phyloP scores from a whole-genome alignment of 2,888 invertebrate species.

The Rotaria macrura region DNA sequence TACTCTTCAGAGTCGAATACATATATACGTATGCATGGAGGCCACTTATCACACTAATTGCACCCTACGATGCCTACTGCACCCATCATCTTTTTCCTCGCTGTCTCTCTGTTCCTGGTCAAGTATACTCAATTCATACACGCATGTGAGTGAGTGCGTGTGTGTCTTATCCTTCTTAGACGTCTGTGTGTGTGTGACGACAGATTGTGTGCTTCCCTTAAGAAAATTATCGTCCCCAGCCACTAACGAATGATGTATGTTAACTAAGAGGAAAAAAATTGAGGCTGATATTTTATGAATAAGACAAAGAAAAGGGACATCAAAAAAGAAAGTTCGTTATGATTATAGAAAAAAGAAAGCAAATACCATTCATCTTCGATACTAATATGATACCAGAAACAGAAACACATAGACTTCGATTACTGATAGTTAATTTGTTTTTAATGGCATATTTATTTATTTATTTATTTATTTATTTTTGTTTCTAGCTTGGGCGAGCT shows the following conservation, averaged over 20 bases:
- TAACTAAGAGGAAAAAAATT: neutral
- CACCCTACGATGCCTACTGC: neutral
- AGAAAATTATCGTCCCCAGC: neutral
- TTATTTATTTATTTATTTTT: neutral
- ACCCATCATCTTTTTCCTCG: neutral
- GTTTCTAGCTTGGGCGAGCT: constrained; percentile 1
- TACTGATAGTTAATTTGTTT: neutral
- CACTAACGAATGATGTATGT: neutral
- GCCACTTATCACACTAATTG: constrained; percentile 8
- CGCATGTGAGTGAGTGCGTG: neutral
- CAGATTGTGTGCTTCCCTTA: neutral
- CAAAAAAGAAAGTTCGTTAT: neutral
- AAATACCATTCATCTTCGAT: neutral
- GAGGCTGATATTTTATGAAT: neutral
- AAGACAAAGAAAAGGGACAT: neutral
- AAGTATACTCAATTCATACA: neutral
- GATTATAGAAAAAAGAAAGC: too few relatives aligned
- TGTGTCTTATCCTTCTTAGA: neutral
- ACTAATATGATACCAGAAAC: neutral
- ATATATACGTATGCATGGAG: neutral
- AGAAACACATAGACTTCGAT: neutral
- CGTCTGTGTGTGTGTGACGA: neutral
- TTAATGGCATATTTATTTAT: neutral
- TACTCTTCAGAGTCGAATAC: neutral
- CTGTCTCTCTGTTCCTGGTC: neutral